These are phyloP conservation scores for Cryptoprocta ferox DNA, from an alignment of 2,797 vertebrate species.

Conservation along the genomic window DNA sequence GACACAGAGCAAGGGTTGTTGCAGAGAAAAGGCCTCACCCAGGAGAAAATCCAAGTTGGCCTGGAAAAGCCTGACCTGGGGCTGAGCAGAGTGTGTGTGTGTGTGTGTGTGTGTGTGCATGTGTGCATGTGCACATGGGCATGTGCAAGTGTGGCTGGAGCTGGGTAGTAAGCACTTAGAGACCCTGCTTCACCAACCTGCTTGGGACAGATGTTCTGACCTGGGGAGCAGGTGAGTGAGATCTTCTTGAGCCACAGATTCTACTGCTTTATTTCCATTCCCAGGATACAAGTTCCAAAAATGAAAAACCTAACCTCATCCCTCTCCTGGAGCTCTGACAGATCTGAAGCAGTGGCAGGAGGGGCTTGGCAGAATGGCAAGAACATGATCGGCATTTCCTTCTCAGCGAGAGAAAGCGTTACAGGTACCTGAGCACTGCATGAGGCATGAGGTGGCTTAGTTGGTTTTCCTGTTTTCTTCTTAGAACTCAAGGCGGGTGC, in stretches of 20 bases:
- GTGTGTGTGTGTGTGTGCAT: fast-evolving
- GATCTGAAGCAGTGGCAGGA: not conserved
- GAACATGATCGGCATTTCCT: not conserved
- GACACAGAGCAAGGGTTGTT: too few relatives aligned
- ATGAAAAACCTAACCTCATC: not conserved
- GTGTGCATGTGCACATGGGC: fast-evolving
- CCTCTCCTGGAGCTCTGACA: not conserved
- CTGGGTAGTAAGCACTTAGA: not conserved
- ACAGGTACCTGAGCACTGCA: not conserved
- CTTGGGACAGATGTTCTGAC: not conserved
- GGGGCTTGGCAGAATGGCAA: not conserved
- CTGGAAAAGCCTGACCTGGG: not conserved
- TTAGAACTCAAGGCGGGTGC: not conserved
- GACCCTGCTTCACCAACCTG: not conserved
- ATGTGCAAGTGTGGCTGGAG: not conserved
- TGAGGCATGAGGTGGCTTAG: not conserved
- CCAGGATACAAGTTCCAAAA: not conserved
- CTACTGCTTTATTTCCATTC: not conserved
- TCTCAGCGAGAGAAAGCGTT: not conserved
- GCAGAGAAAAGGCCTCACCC: not conserved
- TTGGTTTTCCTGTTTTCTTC: not conserved
- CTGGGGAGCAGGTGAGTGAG: not conserved
- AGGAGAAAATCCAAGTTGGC: not conserved
- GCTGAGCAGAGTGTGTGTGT: not conserved
- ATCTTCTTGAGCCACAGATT: not conserved